These are phyloP conservation scores for Aphaenogaster rudis DNA, from an alignment of 1,140 invertebrate species.

Conservation along the genomic window DNA sequence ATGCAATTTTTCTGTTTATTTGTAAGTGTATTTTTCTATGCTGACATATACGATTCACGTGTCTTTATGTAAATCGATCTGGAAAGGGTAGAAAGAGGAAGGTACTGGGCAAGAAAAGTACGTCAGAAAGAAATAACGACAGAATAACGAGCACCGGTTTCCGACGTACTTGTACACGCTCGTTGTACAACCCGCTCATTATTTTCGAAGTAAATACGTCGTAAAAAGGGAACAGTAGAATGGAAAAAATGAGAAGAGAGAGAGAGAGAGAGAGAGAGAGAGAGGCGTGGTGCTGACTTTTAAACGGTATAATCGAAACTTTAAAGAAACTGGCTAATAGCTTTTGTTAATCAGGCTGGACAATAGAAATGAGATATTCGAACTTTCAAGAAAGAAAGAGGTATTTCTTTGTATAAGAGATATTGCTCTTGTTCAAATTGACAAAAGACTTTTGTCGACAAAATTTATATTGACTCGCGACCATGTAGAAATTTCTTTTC, in stretches of 20 bases:
- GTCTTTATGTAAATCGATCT: conserved; percentile 42
- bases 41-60: background rate
- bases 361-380: background rate
- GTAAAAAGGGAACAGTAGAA: conserved; percentile 29
- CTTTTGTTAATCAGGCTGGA: conserved; percentile 59
- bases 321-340: conserved; percentile 47
- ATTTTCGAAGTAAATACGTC: conserved; percentile 73
- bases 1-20: conserved; percentile 4
- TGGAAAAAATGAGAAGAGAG: conserved; percentile 28
- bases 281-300: conserved; percentile 29
- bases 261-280: background rate
- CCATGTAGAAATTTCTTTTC: background rate
- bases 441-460: background rate
- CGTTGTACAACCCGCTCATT: conserved; percentile 63
- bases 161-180: conserved; percentile 49
- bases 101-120: conserved; percentile 13
- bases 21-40: conserved; percentile 20
- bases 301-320: conserved; percentile 52
- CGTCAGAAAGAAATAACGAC: conserved; percentile 63
- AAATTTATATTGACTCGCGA: background rate
- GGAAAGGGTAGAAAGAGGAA: conserved; percentile 16
- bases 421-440: background rate
- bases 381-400: background rate
- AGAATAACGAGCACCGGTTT: conserved; percentile 68
- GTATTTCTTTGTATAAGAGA: background rate